Evolutionary conservation across 2,888 invertebrate species (phyloP).

Genomic region (Limnephilus lunatus): DNA sequence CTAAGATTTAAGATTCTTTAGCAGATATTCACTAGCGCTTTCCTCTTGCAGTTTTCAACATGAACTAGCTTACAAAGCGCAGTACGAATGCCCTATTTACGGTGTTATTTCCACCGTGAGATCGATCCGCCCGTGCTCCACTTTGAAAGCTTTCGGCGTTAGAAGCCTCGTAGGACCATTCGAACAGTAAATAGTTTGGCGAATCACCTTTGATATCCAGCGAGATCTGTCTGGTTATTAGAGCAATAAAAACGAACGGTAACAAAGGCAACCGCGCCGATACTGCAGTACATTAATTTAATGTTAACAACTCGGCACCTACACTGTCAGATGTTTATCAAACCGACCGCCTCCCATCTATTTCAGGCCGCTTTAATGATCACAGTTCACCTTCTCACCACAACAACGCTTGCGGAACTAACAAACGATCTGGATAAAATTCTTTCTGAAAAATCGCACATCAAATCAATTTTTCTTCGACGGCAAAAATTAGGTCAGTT

Average conservation of each 20-base stretch:
- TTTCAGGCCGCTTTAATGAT: conserved; percentile 59
- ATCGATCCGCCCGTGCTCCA: conserved; percentile 59
- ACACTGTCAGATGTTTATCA: conserved; percentile 62
- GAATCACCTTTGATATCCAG: conserved; percentile 22
- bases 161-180: not conserved
- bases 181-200: not conserved
- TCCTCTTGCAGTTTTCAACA: not conserved
- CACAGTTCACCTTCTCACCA: conserved; percentile 58
- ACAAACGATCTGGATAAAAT: conserved; percentile 5
- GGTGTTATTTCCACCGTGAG: conserved; percentile 8
- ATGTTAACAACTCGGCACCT: conserved; percentile 50
- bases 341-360: conserved; percentile 53
- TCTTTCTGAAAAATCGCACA: conserved; percentile 24
- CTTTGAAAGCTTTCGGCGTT: conserved; percentile 21
- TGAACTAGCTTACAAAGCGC: conserved; percentile 31
- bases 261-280: conserved; percentile 47
- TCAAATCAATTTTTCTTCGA: not conserved
- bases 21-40: not conserved
- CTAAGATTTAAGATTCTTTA: not conserved
- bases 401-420: conserved; percentile 40
- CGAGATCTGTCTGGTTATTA: conserved; percentile 31
- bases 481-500: conserved; percentile 4
- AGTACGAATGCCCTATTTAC: conserved; percentile 28
- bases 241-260: conserved; percentile 47
- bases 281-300: conserved; percentile 54